phyloP scores from a whole-genome alignment of 2,888 invertebrate species.

The Oscheius sp. region DNA sequence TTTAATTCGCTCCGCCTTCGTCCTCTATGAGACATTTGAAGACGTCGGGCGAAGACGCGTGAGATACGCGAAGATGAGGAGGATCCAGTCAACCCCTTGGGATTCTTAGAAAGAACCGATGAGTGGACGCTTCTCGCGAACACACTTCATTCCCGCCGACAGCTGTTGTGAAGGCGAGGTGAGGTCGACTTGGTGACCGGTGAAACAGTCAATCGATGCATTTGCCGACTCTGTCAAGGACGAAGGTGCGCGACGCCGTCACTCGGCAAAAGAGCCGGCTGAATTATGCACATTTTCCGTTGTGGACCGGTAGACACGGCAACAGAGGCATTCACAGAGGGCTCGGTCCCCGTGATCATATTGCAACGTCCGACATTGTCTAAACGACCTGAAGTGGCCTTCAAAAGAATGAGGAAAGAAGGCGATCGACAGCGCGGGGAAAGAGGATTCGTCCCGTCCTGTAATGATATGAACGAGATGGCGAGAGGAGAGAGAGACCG shows the following conservation, averaged over 20 bases:
- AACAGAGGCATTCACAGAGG: slow-evolving; percentile 3
- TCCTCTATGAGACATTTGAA: neutral
- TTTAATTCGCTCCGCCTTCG: neutral
- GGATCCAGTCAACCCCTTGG: slow-evolving; percentile 15
- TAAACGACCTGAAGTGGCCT: neutral
- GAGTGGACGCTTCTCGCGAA: slow-evolving; percentile 25
- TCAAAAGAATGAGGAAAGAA: neutral
- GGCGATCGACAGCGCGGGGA: neutral
- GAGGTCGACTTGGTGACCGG: slow-evolving; percentile 25
- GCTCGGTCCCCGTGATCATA: neutral
- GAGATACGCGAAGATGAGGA: neutral
- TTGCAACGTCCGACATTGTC: neutral
- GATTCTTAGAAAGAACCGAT: slow-evolving; percentile 20
- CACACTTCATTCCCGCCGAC: slow-evolving; percentile 18
- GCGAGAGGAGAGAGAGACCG: slow-evolving; percentile 1
- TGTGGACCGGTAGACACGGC: slow-evolving; percentile 27
- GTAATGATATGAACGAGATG: neutral
- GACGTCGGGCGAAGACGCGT: neutral
- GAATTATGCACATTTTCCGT: slow-evolving; percentile 26
- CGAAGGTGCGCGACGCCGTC: slow-evolving; percentile 23
- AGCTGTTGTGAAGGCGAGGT: slow-evolving; percentile 24
- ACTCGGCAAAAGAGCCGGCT: slow-evolving; percentile 16
- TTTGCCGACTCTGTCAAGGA: slow-evolving; percentile 24
- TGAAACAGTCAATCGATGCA: slow-evolving; percentile 27
- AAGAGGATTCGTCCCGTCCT: neutral